Base-by-base conservation (phyloP, 2,888 invertebrate species). In the Chrysina gloriosa region DNA sequence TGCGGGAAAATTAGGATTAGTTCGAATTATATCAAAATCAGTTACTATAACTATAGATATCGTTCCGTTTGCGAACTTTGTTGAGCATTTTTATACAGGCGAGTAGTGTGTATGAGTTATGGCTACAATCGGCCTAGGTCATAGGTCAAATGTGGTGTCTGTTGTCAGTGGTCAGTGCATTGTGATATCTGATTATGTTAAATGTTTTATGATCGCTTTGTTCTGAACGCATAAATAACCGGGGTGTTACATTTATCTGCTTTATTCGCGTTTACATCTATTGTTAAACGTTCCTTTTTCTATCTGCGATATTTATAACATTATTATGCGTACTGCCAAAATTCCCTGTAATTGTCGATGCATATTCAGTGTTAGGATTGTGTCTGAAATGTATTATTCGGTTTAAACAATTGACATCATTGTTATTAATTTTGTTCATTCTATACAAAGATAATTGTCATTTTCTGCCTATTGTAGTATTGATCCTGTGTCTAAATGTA, bases 201-300 rank as follows among this genome's bases (percentile, higher is more conserved):
- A 78, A 78, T 78, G 78, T 77, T 79, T 79, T 78, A 79, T 78
- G 79, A 77, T 73, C 75, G 75, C 73, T 77, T 78, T 78, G 78
- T 79, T 77, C 74, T 71, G 71, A 65, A 52, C 67, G 36, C 70
- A 67, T 72, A 72, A 72, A 72, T 72, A 67, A 70, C 69, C 23
- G 65, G 68, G 67, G 54, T 63, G 72, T 71, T 69, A 71, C 72
- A 72, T 72, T 72, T 72, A 72, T 72, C 72, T 69, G 70, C 63
- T 71, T 72, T 68, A 63, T 70, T 50, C 68, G 66, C 54, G 67
- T 67, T 69, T 70, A 65, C 69, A 64, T 69, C 65, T 67, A 67
- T 69, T 69, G 61, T 66, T 69, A 69, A 48, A 58, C 56, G 36
- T 31, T 39, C n/a, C 42, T 67, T 67, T 63, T 64, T 64, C 52